phyloP scores from a whole-genome alignment of 2,113 vertebrate genomes.

The Marcusenius ussheri region DNA sequence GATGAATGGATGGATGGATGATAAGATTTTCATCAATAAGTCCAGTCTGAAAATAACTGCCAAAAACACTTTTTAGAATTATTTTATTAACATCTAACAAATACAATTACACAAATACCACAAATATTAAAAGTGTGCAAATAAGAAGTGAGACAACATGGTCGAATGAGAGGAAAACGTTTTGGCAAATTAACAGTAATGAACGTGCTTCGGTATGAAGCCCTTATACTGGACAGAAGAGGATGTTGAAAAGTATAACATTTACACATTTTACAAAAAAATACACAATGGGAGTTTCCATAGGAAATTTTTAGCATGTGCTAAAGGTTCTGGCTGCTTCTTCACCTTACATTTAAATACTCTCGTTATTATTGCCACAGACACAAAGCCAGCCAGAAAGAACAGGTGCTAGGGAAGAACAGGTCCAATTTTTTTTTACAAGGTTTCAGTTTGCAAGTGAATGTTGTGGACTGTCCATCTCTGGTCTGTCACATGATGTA shows the following conservation, averaged over 20 bases:
- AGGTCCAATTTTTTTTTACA: not conserved
- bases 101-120: constrained; percentile 35
- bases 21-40: not conserved
- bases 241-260: not conserved
- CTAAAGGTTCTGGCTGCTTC: not conserved
- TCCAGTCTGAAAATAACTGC: constrained; percentile 17
- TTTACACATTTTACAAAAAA: constrained; percentile 17
- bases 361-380: not conserved
- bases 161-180: constrained; percentile 7
- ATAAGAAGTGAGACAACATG: constrained; percentile 19
- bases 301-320: not conserved
- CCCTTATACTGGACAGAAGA: not conserved
- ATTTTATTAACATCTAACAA: constrained; percentile 49
- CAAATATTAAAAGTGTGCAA: constrained; percentile 42
- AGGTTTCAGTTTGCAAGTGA: not conserved
- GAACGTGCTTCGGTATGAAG: constrained; percentile 1
- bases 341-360: not conserved
- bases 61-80: constrained; percentile 33
- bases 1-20: not conserved
- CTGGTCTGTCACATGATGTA: not conserved
- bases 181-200: constrained; percentile 27
- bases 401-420: not conserved
- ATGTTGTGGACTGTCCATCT: not conserved
- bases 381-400: not conserved
- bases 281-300: constrained; percentile 4